Evolutionary conservation across 2,797 vertebrate species (phyloP), one percentile per base, ranked within the genome.

Genomic region (Paratrypauchen microcephalus): DNA sequence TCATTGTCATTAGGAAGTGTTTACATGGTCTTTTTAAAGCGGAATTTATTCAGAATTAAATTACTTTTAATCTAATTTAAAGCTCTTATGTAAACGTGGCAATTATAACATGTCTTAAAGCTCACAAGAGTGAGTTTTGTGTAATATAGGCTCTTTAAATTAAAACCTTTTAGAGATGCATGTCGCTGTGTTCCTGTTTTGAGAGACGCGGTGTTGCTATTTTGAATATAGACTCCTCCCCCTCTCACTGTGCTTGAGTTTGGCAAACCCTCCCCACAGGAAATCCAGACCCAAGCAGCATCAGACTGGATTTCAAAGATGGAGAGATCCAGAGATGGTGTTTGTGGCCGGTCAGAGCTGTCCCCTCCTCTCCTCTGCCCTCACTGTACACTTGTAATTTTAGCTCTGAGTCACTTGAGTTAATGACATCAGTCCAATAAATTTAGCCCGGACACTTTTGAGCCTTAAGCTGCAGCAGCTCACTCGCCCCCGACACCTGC

Each of bases 331-430:
- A 11, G n/a, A 7, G 2, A 23, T 11, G 21, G 52, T 23, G 3
- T 8, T 54, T 54, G n/a, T 54, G 50, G 24, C 48, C n/a, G 48
- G 2, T 52, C 2, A 21, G 50, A 1, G 19, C 21, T 2, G n/a
- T 11, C 48, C 19, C 19, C 19, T 52, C 48, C 48, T n/a, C n/a
- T 52, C 45, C 18, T 11, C 32, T 62, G 32, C 2, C 4, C 32
- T 62, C 11, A 54, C 52, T 54, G 52, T 62, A 15, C 21, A 41
- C 12, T 23, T 62, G 60, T 62, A 41, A 62, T 45, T 63, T 63
- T 63, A 63, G 61, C 39, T 6, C 39, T 12, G 11, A 63, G 61
- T 63, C 61, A 63, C 36, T 45, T 63, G 61, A 63, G 21, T 45
- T 24, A 24, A 41, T 63, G 61, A 63, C 61, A 24, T 63, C 39